Base-by-base conservation (phyloP, 2,888 invertebrate genomes). In the Stomorhina lunata region DNA sequence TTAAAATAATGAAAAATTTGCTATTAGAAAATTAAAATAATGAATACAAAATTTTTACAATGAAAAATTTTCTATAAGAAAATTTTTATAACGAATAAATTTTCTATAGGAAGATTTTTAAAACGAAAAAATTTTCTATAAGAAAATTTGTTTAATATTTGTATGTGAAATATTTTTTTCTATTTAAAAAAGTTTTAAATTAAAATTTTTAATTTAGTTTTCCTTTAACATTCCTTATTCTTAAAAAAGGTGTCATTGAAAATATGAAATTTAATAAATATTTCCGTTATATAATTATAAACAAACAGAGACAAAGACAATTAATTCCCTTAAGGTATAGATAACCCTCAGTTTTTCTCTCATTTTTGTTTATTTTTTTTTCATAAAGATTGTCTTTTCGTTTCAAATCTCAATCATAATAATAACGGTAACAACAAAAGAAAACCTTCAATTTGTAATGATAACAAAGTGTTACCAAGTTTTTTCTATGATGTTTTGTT, bases 391-490 rank as follows among this genome's bases (percentile, higher is more conserved):
- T 73, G 15, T 43, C n/a, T 63, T 29, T 78, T 45, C 43, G 20
- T n/a, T 27, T 29, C 1, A 40, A 34, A 69, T 55, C 55, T 63
- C 50, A 68, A 69, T 55, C 75, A 69, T 25, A 65, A 71, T 27
- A 12, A 53, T 53, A 71, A 76, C 66, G 50, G 43, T 53, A 71
- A 77, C 45, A 17, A 25, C 43, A 77, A 81, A 81, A 65, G 71
- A 55, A 81, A 77, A 72, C 72, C 61, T 77, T 81, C 66, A 77
- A 20, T 43, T 72, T 76, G 20, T 43, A 25, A 15, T 15, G n/a
- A 32, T 7, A 63, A 63, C n/a, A 55, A 45, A 45, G 53, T 69
- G 77, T n/a, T 78, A n/a, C 53, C 43, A 69, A n/a, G 25, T n/a
- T 45, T 45, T 15, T 0, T 45, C 43, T 57, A 7, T 20, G 29